These are phyloP conservation scores for Limnephilus rhombicus DNA, from an alignment of 2,888 invertebrate genomes.

Conservation along the genomic window DNA sequence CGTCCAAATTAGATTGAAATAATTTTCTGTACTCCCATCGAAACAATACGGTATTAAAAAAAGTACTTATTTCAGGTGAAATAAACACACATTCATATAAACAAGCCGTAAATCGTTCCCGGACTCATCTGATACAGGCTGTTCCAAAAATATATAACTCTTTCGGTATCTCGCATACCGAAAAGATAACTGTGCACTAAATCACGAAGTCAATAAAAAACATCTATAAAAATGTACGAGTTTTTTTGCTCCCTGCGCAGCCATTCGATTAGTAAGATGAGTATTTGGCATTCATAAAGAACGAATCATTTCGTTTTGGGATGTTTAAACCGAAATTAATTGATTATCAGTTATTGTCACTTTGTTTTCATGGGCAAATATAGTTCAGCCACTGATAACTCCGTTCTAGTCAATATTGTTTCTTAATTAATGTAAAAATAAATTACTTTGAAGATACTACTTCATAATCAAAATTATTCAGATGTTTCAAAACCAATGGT, in stretches of 20 bases:
- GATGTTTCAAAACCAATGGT: no score
- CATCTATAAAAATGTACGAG: constrained; percentile 27
- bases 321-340: background rate
- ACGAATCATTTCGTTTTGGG: background rate
- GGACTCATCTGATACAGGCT: constrained; percentile 19
- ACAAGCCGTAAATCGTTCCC: constrained; percentile 27
- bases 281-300: constrained; percentile 28
- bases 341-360: background rate
- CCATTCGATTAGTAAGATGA: constrained; percentile 29
- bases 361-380: background rate
- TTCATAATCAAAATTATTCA: no score
- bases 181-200: constrained; percentile 36
- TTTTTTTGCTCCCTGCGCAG: background rate
- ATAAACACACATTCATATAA: constrained; percentile 34
- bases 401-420: background rate
- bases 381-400: background rate
- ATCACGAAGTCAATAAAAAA: constrained; percentile 47
- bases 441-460: no score
- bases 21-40: background rate
- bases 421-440: background rate
- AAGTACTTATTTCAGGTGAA: constrained; percentile 31
- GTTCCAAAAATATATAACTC: constrained; percentile 33
- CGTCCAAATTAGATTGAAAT: background rate
- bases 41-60: background rate
- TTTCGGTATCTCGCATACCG: constrained; percentile 37